A percentile compares a stretch with the other conserved stretches of the same genome.
Evolutionary conservation across 2,113 vertebrate species (phyloP).

Genomic region (Steatornis caripensis): DNA sequence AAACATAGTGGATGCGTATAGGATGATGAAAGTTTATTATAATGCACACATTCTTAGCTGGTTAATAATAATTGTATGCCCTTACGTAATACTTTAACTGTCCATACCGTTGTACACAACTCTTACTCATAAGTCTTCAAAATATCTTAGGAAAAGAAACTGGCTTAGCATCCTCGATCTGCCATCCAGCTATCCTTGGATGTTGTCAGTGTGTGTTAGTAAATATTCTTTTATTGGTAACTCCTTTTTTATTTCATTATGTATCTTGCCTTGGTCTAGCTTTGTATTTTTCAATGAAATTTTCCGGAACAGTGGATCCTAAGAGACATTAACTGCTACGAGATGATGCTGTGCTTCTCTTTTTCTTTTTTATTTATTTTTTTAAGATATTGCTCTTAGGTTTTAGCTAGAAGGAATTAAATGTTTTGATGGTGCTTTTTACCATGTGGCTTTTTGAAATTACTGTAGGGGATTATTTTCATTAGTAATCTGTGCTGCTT

Average conservation of each 20-base stretch:
- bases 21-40: background rate
- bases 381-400: background rate
- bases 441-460: background rate
- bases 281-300: background rate
- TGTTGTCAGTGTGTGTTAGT: background rate
- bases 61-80: background rate
- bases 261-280: background rate
- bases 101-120: background rate
- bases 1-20: background rate
- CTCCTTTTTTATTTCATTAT: background rate
- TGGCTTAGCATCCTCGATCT: background rate
- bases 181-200: accelerated
- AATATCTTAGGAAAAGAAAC: background rate
- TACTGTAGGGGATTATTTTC: background rate
- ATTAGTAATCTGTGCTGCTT: background rate
- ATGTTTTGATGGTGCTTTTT: background rate
- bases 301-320: background rate
- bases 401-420: background rate
- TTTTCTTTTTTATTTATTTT: background rate
- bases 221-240: background rate
- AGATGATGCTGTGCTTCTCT: background rate
- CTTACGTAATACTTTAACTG: background rate
- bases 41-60: background rate
- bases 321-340: background rate
- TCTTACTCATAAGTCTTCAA: background rate